These are phyloP conservation scores for Bombus terrestris DNA, from an alignment of 1,140 invertebrate species.

Conservation along the genomic window DNA sequence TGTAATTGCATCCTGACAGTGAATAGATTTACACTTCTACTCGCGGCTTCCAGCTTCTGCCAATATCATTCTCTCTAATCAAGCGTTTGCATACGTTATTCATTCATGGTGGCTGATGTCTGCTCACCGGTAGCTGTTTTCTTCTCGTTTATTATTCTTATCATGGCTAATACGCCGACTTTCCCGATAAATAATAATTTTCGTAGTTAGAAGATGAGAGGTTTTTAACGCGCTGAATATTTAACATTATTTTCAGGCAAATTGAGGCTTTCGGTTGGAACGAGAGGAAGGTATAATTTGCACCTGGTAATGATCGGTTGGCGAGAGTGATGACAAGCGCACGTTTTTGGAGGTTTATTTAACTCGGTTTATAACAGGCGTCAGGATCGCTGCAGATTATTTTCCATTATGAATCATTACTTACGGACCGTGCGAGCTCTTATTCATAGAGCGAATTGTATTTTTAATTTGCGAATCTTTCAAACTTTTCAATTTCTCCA, in stretches of 20 bases:
- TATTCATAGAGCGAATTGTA: not conserved
- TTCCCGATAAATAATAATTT: slow-evolving; percentile 24
- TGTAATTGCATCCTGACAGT: slow-evolving; percentile 44
- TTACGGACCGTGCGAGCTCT: too few relatives aligned
- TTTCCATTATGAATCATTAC: too few relatives aligned
- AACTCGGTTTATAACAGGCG: not conserved
- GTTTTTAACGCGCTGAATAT: not conserved
- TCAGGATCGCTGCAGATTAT: not conserved
- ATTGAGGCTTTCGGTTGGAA: not conserved
- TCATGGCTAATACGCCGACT: too few relatives aligned
- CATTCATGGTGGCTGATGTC: not conserved
- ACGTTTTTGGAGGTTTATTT: not conserved
- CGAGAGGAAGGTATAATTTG: not conserved
- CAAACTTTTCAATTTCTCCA: not conserved
- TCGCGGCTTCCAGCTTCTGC: slow-evolving; percentile 24
- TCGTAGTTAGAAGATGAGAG: not conserved
- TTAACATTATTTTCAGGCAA: not conserved
- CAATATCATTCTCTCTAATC: slow-evolving; percentile 38
- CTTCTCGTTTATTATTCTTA: not conserved
- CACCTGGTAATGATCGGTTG: not conserved
- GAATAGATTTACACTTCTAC: slow-evolving; percentile 32
- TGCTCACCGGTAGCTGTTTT: not conserved
- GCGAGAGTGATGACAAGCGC: not conserved
- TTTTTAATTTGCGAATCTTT: not conserved
- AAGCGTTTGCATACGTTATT: slow-evolving; percentile 17